A percentile compares a stretch with the other conserved stretches of the same genome.
Evolutionary conservation across 2,888 invertebrate species (phyloP).

Genomic region (Nephrotoma appendiculata): DNA sequence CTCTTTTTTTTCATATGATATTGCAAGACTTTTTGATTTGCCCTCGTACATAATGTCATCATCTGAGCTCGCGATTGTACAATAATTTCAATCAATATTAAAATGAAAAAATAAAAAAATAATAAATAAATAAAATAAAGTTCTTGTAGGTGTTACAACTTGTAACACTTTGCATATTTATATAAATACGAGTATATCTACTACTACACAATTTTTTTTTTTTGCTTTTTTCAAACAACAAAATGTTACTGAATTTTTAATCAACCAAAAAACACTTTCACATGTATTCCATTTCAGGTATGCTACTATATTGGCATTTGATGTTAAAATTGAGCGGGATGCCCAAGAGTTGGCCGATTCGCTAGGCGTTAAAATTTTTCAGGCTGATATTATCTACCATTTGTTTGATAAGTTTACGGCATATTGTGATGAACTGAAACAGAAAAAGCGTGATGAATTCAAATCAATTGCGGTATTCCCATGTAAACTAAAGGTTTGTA

Average conservation of each 20-base stretch:
- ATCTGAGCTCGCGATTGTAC: not conserved
- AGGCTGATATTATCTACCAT: constrained; percentile 99
- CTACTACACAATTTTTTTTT: not conserved
- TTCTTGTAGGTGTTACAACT: not conserved
- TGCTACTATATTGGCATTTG: constrained; percentile 98
- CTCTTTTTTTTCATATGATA: no score
- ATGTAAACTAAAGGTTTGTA: constrained; percentile 72
- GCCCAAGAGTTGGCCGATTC: constrained; percentile 95
- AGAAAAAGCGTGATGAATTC: constrained; percentile 85
- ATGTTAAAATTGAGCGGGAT: constrained; percentile 95
- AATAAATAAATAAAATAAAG: no score
- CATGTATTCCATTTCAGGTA: constrained; percentile 41
- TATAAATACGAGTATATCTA: not conserved
- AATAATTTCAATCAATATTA: not conserved
- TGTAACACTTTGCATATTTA: not conserved
- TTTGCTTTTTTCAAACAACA: not conserved
- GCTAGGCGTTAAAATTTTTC: constrained; percentile 88
- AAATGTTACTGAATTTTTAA: not conserved
- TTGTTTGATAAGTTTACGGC: constrained; percentile 94
- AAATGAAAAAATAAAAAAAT: not conserved
- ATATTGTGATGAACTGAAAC: constrained; percentile 79
- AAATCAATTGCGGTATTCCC: constrained; percentile 97
- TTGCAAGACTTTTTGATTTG: no score
- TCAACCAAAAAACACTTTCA: not conserved
- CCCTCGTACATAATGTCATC: not conserved